Percentiles rank a stretch among this genome's conserved stretches.
Evolutionary conservation across 2,113 vertebrate genomes (phyloP).

Genomic region (Eira barbara): DNA sequence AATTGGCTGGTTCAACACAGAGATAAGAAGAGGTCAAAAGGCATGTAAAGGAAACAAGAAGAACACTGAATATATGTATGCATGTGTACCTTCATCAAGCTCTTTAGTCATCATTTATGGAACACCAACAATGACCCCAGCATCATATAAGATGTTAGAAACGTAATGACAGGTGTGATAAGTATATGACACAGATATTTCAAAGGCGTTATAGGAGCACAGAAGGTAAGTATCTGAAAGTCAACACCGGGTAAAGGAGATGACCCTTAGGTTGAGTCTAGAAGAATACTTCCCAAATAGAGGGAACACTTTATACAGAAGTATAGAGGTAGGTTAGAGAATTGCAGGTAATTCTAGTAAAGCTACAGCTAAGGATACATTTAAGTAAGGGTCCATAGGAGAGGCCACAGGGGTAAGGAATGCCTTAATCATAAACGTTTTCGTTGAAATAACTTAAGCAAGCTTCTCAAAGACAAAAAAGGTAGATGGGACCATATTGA

Average conservation of each 20-base stretch:
- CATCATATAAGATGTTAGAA: neutral
- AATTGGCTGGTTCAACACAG: neutral
- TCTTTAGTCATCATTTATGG: neutral
- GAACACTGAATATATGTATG: neutral
- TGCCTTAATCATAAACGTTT: neutral
- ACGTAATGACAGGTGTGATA: neutral
- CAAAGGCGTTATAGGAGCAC: neutral
- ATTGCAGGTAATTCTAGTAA: neutral
- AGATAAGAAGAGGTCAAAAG: neutral
- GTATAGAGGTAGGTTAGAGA: neutral
- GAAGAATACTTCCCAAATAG: neutral
- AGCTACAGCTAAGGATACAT: neutral
- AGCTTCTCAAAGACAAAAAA: slow-evolving; percentile 34
- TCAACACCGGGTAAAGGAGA: neutral
- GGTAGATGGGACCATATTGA: neutral
- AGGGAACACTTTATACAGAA: neutral
- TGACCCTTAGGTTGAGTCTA: neutral
- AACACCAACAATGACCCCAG: neutral
- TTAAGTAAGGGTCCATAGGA: neutral
- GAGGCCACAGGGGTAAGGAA: neutral
- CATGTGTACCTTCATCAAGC: neutral
- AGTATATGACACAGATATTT: neutral
- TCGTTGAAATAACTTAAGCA: neutral
- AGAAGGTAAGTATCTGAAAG: neutral
- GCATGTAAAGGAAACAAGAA: neutral